Base-by-base conservation (phyloP, 2,113 vertebrate genomes). In the Sphaerodactylus townsendi region DNA sequence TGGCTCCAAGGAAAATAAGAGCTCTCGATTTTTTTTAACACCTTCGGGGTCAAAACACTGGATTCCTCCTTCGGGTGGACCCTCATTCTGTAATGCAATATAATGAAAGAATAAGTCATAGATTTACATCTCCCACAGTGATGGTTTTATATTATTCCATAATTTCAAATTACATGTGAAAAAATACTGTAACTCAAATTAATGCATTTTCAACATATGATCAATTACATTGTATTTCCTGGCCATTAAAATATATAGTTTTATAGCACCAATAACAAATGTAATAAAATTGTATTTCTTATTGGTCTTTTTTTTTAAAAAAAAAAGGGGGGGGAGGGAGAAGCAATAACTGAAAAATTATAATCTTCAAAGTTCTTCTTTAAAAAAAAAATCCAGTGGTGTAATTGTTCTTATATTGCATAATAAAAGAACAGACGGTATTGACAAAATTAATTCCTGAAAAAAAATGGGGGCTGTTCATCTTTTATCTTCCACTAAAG, bases 181-280 rank as follows among this genome's bases (percentile, higher is more conserved):
- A 59, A 94, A 94, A 93, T 93, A 94, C 86, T 92, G 84, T 95
- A 94, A 93, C 87, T 93, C 90, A 92, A 93, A 94, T 93, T 93
- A 95, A 95, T 94, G 87, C 23, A 90, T 95, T 95, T 96, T 82
- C 81, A 90, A 70, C 85, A 91, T 85, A 90, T 92, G 89, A 95
- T 95, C 94, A 95, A 95, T 94, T 93, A 90, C 87, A 71, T 88
- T 94, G 85, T 87, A 91, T 94, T 95, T 94, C 56, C 73, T 87
- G 83, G 89, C 85, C 88, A 80, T 83, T 92, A 93, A 95, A 93
- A 81, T 91, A 80, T 91, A 92, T 81, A 93, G 85, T 88, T 96
- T 96, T 95, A 96, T 93, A 87, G 75, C 90, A 90, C 84, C 92
- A 94, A 91, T 96, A 95, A 95, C 90, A 95, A 91, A 91, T 64